These are phyloP conservation scores for Leucoraja ocellata DNA, from an alignment of 2,797 vertebrate species.

Conservation along the genomic window DNA sequence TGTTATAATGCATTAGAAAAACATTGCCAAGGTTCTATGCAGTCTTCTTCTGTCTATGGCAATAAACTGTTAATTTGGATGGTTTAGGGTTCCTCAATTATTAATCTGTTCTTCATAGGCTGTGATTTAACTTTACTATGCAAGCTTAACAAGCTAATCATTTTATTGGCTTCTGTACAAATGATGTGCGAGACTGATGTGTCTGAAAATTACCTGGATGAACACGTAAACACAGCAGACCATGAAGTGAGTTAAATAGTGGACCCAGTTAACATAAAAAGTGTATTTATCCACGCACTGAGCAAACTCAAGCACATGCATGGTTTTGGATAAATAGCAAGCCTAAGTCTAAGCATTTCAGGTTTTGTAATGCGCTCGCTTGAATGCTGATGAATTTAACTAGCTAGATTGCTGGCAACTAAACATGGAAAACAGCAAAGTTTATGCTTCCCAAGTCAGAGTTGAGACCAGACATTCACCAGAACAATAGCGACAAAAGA, in stretches of 20 bases:
- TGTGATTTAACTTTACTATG: constrained; percentile 53
- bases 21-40: neutral
- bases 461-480: no score
- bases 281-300: neutral
- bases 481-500: no score
- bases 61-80: constrained; percentile 30
- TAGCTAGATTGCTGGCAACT: neutral
- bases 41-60: neutral
- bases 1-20: neutral
- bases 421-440: neutral
- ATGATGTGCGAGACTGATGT: constrained; percentile 51
- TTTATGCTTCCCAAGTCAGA: neutral
- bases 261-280: neutral
- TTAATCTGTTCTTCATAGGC: constrained; percentile 54
- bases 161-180: constrained; percentile 53
- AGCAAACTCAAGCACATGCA: neutral
- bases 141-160: constrained; percentile 46
- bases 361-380: neutral
- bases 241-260: neutral
- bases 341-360: neutral
- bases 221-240: neutral
- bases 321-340: neutral
- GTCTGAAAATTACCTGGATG: constrained; percentile 40
- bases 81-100: constrained; percentile 51
- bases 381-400: neutral